Base-by-base conservation (phyloP, 2,888 invertebrate species). In the Allacma fusca region DNA sequence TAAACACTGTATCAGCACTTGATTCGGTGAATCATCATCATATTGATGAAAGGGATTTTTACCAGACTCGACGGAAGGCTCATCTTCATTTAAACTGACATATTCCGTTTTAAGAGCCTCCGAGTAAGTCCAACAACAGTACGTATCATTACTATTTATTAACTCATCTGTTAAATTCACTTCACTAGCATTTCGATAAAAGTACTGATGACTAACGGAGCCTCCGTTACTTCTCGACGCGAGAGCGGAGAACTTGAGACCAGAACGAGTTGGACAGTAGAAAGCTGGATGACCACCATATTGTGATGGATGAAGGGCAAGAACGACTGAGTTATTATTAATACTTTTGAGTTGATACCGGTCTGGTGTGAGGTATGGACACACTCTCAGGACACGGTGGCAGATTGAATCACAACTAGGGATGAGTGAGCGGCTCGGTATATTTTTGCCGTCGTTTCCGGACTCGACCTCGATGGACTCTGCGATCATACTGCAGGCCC, bases 271-370 rank as follows among this genome's bases (percentile, higher is more conserved):
- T 23, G 83, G 83, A 76, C 83, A 83, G 78, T 81, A 83, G 78
- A 83, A 83, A 71, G 83, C 82, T 68, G 83, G 83, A 73, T 83
- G 83, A 57, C 83, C 83, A 62, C 83, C 83, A 74, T 83, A 83
- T 76, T 83, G 83, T 34, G 79, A 80, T 62, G 82, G 81, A 75
- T 83, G 83, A 26, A 80, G 80, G 23, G 64, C 24, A 13, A 65
- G 34, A n/a, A 59, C 40, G 13, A 80, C 81, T 7, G 62, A 16
- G 21, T 69, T 50, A 62, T 79, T 50, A 50, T n/a, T n/a, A 50
- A 16, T 50, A 19, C n/a, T n/a, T 50, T 12, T 81, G n/a, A 76
- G 64, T 75, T 83, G 83, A 59, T 76, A 73, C 19, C 83, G 79
- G 76, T 83, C 83, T 50, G 83, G 83, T 43, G 83, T 80, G 68